Evolutionary conservation across 2,888 invertebrate genomes (phyloP), one percentile per base, ranked within the genome.

Genomic region (Sinhomidia bicolor): DNA sequence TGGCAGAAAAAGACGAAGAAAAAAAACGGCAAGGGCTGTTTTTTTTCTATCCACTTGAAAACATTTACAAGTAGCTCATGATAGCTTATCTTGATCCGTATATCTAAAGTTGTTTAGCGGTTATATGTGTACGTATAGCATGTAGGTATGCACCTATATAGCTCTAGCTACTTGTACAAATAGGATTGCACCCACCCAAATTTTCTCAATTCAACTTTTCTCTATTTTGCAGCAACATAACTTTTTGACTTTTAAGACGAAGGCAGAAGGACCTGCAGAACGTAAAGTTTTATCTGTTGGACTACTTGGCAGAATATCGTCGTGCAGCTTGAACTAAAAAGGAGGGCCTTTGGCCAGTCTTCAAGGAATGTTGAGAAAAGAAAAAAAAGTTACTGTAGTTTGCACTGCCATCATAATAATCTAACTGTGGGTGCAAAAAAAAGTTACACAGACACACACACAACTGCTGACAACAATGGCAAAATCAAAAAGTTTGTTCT

Each of bases 1-100:
- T 51, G 14, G 9, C 5, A 68, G 23, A 23, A 14, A 79, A 44
- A 62, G 14, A 44, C 62, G 78, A n/a, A n/a, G n/a, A n/a, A 23
- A 14, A 79, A 44, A 62, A 23, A 44, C 62, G 78, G 29, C 47
- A 51, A n/a, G 81, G 51, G 47, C 81, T 60, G 14, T 47, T 81
- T 81, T 44, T 36, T 81, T 81, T 44, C 7, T 65, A 81, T 65
- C 65, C 51, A 76, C 51, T 17, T 17, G 51, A 51, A 23, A 65
- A 81, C 29, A 65, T 79, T 65, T 81, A 44, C 62, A 81, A 81
- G 65, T 65, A 60, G 74, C 44, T 74, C 74, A 68, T 74, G 44
- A 10, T 17, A 17, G 60, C 1, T 44, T 47, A 51, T 47, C 74
- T n/a, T n/a, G n/a, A n/a, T n/a, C 47, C 47, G 54, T 83, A 32